These are phyloP conservation scores for Camelus dromedarius DNA, from an alignment of 2,113 vertebrate species.

Conservation along the genomic window DNA sequence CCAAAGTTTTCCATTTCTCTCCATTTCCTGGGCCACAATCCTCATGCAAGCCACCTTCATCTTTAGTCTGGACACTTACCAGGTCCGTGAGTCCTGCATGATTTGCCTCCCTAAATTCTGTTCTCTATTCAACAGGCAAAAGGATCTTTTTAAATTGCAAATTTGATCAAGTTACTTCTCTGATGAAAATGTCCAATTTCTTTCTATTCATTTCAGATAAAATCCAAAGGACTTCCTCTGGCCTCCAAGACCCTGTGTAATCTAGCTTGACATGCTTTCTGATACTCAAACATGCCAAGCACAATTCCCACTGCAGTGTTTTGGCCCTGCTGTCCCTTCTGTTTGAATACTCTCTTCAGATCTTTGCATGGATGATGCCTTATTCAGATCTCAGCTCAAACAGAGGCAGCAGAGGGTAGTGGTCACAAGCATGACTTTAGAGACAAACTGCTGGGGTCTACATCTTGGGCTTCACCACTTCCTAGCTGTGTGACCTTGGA, in stretches of 20 bases:
- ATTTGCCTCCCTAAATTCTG: neutral
- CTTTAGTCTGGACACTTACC: neutral
- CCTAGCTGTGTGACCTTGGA: neutral
- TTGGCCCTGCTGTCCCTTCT: neutral
- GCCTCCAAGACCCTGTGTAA: neutral
- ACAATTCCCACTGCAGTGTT: neutral
- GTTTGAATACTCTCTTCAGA: neutral
- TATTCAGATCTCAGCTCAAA: neutral
- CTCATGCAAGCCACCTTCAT: neutral
- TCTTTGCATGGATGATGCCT: neutral
- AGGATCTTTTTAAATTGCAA: neutral
- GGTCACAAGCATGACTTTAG: neutral
- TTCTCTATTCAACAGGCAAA: slow-evolving; percentile 11
- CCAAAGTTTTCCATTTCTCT: neutral
- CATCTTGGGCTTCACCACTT: neutral
- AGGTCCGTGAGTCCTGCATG: neutral
- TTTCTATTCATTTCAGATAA: neutral
- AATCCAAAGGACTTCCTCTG: neutral
- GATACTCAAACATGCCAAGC: neutral
- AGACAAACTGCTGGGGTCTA: neutral
- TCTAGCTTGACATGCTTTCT: neutral
- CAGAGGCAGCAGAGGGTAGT: neutral
- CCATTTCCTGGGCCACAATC: neutral
- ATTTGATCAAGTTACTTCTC: neutral
- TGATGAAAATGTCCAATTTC: slow-evolving; percentile 14